A percentile compares a stretch with the other conserved stretches of the same genome.
Evolutionary conservation across 2,113 vertebrate genomes (phyloP).

Genomic region (Xenus cinereus): DNA sequence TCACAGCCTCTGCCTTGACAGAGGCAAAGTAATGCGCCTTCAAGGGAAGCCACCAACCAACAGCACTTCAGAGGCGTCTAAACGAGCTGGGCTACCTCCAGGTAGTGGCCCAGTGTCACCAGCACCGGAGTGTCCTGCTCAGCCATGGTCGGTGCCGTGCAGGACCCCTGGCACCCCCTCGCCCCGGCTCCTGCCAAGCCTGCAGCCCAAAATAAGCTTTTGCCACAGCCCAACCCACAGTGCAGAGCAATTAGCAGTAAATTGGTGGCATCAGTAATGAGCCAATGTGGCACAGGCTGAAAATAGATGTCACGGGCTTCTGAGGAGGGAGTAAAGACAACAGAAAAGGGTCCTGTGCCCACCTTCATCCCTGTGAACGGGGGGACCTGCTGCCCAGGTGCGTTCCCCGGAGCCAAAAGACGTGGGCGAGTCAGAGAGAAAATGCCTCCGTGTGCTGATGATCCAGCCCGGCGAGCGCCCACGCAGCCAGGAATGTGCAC

Average conservation of each 20-base stretch:
- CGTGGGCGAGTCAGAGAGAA: neutral
- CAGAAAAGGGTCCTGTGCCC: rapidly evolving
- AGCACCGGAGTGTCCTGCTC: neutral
- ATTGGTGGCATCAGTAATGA: neutral
- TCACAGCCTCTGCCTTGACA: neutral
- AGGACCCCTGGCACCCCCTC: neutral
- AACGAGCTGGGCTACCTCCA: neutral
- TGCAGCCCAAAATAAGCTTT: neutral
- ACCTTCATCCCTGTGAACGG: neutral
- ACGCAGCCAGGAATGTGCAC: neutral
- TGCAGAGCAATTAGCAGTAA: neutral
- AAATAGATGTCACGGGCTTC: neutral
- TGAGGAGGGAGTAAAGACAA: neutral
- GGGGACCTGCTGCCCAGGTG: neutral
- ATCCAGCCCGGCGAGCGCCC: neutral
- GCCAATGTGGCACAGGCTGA: rapidly evolving
- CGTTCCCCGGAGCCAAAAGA: neutral
- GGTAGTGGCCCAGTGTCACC: neutral
- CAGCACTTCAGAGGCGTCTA: neutral
- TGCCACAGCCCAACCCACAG: neutral
- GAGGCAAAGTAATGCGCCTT: neutral
- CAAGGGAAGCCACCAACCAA: neutral
- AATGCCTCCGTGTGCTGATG: neutral
- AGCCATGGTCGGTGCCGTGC: rapidly evolving
- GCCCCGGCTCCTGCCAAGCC: rapidly evolving